A percentile compares a stretch with the other conserved stretches of the same genome.
Evolutionary conservation across 1,140 invertebrate genomes (phyloP).

Genomic region (Drosophila burlai): DNA sequence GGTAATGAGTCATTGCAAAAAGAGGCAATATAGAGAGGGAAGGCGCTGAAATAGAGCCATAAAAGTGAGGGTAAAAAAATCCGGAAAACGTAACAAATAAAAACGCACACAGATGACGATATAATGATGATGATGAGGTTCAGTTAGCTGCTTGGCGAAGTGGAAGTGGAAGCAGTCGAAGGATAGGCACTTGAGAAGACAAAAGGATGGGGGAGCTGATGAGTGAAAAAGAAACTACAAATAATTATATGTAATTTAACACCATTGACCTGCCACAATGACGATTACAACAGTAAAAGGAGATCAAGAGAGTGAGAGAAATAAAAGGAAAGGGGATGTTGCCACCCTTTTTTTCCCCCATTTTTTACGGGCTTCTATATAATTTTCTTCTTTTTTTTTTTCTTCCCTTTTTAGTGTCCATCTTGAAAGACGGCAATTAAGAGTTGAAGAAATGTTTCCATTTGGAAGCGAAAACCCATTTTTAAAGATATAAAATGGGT

Average conservation of each 20-base stretch:
- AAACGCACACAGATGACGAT: constrained; percentile 21
- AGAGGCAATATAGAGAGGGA: not conserved
- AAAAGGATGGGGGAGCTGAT: constrained; percentile 10
- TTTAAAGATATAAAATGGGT: not conserved
- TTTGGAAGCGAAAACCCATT: constrained; percentile 2
- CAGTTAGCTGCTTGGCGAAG: constrained; percentile 54
- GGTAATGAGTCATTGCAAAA: constrained; percentile 32
- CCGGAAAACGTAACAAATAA: constrained; percentile 44
- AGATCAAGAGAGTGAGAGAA: not conserved
- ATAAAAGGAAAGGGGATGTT: not conserved
- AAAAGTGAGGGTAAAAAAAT: constrained; percentile 12
- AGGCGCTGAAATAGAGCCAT: not conserved
- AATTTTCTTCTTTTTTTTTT: not conserved
- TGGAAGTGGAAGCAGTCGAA: constrained; percentile 18
- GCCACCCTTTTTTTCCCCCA: not conserved
- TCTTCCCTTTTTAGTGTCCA: too few relatives aligned
- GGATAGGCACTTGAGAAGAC: constrained; percentile 57
- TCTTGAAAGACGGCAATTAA: constrained; percentile 58
- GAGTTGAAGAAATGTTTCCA: constrained; percentile 27
- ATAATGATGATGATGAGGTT: constrained; percentile 21
- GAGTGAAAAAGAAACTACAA: constrained; percentile 39
- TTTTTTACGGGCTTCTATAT: not conserved
- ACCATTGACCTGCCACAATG: constrained; percentile 76
- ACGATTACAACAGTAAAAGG: constrained; percentile 4
- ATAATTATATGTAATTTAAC: constrained; percentile 78